phyloP scores from a whole-genome alignment of 1,140 invertebrate genomes.

The Cotesia typhae region DNA sequence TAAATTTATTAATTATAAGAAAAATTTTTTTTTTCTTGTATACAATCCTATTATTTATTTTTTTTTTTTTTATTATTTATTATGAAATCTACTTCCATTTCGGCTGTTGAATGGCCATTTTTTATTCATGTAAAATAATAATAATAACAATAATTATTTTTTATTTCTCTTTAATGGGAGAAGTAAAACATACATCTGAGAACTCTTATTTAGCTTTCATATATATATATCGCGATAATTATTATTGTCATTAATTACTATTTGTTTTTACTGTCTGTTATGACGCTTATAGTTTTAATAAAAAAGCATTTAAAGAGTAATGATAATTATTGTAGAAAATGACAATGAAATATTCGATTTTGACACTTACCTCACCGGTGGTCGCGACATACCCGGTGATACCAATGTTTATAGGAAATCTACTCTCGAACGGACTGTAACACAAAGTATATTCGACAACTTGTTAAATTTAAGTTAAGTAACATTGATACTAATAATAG shows the following conservation, averaged over 20 bases:
- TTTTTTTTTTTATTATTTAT: too few relatives aligned
- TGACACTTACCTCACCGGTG: constrained; percentile 85
- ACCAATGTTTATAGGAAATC: constrained; percentile 96
- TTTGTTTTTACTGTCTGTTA: constrained; percentile 6
- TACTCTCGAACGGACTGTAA: constrained; percentile 84
- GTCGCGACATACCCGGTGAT: constrained; percentile 95
- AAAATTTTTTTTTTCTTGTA: too few relatives aligned
- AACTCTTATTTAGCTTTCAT: neutral
- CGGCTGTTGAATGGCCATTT: too few relatives aligned
- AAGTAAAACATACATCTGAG: neutral
- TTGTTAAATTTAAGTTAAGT: constrained; percentile 37
- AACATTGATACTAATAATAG: too few relatives aligned
- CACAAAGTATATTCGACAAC: constrained; percentile 44
- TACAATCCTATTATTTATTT: too few relatives aligned
- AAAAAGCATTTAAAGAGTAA: neutral
- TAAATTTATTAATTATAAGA: too few relatives aligned
- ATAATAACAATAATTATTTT: neutral
- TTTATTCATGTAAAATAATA: too few relatives aligned
- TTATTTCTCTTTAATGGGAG: too few relatives aligned
- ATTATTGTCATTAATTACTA: neutral
- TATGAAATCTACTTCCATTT: too few relatives aligned
- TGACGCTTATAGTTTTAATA: constrained; percentile 10
- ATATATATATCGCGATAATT: constrained; percentile 1
- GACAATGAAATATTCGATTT: constrained; percentile 5
- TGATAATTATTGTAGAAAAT: constrained; percentile 13